Conservation (phyloP, 2,888 invertebrate genomes). For the Incurvaria masculella region DNA sequence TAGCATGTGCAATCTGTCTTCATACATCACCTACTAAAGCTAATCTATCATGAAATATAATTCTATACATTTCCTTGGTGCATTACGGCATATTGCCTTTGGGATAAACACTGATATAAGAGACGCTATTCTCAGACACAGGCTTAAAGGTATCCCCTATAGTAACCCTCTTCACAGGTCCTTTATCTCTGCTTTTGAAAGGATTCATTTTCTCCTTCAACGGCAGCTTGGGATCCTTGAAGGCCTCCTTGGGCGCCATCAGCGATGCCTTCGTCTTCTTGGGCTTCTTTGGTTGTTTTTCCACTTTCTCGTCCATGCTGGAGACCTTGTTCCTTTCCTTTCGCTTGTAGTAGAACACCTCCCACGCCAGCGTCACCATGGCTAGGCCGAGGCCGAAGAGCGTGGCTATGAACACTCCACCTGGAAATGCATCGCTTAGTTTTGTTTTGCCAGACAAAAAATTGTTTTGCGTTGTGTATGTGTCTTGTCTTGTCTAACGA, state of each 20-base stretch:
- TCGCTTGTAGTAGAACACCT: slow-evolving; percentile 73
- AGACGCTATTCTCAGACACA: slow-evolving; percentile 26
- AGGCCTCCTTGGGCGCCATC: slow-evolving; percentile 20
- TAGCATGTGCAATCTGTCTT: neutral
- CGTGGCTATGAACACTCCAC: slow-evolving; percentile 89
- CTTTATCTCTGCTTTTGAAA: slow-evolving; percentile 9
- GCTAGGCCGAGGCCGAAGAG: slow-evolving; percentile 80
- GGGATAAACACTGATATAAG: slow-evolving; percentile 42
- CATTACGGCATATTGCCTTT: slow-evolving; percentile 32
- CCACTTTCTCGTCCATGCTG: slow-evolving; percentile 22
- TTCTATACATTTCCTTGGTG: neutral
- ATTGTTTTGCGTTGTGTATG: too few relatives aligned
- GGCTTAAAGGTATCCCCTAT: slow-evolving; percentile 48
- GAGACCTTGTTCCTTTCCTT: slow-evolving; percentile 43
- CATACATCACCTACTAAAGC: neutral
- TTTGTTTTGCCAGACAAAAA: too few relatives aligned
- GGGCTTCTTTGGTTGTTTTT: slow-evolving; percentile 17
- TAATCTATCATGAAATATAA: too few relatives aligned
- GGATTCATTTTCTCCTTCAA: slow-evolving; percentile 9
- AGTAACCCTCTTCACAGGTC: slow-evolving; percentile 32
- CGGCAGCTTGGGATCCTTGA: slow-evolving; percentile 18
- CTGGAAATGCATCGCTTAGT: too few relatives aligned
- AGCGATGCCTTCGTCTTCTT: slow-evolving; percentile 16
- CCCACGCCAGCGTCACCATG: slow-evolving; percentile 77
- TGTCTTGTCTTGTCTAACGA: too few relatives aligned